Evolutionary conservation across 2,888 invertebrate species (phyloP), one percentile per base, ranked within the genome.

Genomic region (Amphipoea lucens): DNA sequence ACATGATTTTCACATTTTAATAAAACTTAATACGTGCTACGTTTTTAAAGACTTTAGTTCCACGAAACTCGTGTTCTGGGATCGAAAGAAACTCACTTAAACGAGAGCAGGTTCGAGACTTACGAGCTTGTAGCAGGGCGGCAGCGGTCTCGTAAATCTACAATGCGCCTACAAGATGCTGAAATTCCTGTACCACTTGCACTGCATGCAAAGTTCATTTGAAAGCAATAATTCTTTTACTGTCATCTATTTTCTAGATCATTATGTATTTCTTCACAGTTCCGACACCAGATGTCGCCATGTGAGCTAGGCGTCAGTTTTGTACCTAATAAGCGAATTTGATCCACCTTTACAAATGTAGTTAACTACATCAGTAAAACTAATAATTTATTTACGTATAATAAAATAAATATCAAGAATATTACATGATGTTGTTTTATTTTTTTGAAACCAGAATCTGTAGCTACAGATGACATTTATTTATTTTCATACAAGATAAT

Each of bases 351-450:
- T 71, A 87, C 71, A 79, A 81, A 77, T 87, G 81, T 89, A 90
- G 89, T 86, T 75, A 72, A 76, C 82, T 88, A 90, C 85, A 84
- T 82, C 89, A 88, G 84, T 90, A 81, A 90, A 88, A 90, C 82
- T 90, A 89, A 89, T 90, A 90, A 90, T 87, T 90, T 90, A 90
- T 90, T 90, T 90, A 90, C 87, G 78, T 90, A 86, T 86, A 76
- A 90, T 90, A 83, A 88, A 89, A 88, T 87, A 84, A 90, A 88
- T 90, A 89, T 86, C 78, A 87, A 83, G 79, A 83, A 85, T 88
- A 88, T 84, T 82, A 78, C n/a, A 45, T 36, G 36, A 51, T 7
- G 63, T 76, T 57, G 74, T 84, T 79, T 88, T 63, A 79, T 84
- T 87, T 74, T 63, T 9, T 9, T 9, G 12, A 29, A 23, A 17